Conservation (phyloP, 2,113 vertebrate genomes). For the Brienomyrus brachyistius region DNA sequence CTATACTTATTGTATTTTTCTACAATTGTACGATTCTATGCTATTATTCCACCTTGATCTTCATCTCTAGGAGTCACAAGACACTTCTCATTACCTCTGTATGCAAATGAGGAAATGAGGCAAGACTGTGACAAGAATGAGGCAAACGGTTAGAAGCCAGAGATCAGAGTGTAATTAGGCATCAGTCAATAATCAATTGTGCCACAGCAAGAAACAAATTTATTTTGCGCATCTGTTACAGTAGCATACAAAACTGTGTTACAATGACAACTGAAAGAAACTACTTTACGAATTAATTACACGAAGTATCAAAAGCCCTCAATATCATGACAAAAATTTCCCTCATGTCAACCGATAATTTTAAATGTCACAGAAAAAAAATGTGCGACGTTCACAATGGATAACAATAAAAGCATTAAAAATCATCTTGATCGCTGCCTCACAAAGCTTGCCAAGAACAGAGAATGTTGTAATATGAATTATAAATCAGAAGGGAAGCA, state of each 20-base stretch:
- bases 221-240: not conserved
- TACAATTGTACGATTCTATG: not conserved
- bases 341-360: not conserved
- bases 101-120: conserved; percentile 24
- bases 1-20: not conserved
- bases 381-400: too few species aligned
- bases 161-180: not conserved
- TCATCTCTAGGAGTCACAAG: not conserved
- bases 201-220: not conserved
- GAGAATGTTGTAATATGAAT: not conserved
- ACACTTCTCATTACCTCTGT: not conserved
- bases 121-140: not conserved
- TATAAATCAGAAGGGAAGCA: not conserved
- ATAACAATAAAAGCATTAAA: not conserved
- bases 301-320: not conserved
- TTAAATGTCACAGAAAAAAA: not conserved
- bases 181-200: not conserved
- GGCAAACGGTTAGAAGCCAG: not conserved
- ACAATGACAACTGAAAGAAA: not conserved
- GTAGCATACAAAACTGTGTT: not conserved
- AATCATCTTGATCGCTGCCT: not conserved
- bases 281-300: not conserved
- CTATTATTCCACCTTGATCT: not conserved
- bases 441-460: not conserved
- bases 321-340: not conserved